Evolutionary conservation across 2,888 invertebrate genomes (phyloP).

Genomic region (Fissipunctia ypsillon): DNA sequence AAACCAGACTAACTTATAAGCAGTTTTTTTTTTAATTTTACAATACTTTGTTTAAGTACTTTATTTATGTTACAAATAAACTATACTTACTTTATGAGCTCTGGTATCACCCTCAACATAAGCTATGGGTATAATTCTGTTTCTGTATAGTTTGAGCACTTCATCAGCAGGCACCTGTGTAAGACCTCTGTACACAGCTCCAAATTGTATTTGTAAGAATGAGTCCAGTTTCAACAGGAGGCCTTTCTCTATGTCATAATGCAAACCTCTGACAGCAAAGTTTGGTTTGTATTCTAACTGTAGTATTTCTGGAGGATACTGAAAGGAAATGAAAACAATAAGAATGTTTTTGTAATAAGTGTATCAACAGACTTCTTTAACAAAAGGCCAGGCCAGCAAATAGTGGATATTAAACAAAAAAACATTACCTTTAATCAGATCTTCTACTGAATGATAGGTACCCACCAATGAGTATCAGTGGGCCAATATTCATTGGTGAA

Average conservation of each 20-base stretch:
- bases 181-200: slow-evolving; percentile 97
- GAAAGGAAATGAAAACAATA: slow-evolving; percentile 67
- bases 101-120: slow-evolving; percentile 95
- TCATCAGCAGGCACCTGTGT: slow-evolving; percentile 95
- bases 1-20: not conserved
- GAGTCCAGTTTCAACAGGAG: slow-evolving; percentile 98
- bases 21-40: not conserved
- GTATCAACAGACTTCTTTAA: not conserved
- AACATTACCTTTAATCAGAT: not conserved
- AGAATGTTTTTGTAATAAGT: not conserved
- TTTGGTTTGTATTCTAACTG: slow-evolving; percentile 96
- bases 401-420: not conserved
- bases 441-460: not conserved
- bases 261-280: slow-evolving; percentile 99
- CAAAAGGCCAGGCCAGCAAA: not conserved
- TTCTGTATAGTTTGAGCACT: slow-evolving; percentile 95
- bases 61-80: not conserved
- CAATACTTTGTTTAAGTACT: no score
- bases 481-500: not conserved
- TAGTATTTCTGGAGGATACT: slow-evolving; percentile 97
- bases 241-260: slow-evolving; percentile 99
- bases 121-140: slow-evolving; percentile 96
- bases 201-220: slow-evolving; percentile 98
- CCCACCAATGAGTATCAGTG: not conserved
- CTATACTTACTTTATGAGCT: slow-evolving; percentile 91